Conservation (phyloP, 53 echinoderm and acorn worm species). For the Temnopleurus reevesii region DNA sequence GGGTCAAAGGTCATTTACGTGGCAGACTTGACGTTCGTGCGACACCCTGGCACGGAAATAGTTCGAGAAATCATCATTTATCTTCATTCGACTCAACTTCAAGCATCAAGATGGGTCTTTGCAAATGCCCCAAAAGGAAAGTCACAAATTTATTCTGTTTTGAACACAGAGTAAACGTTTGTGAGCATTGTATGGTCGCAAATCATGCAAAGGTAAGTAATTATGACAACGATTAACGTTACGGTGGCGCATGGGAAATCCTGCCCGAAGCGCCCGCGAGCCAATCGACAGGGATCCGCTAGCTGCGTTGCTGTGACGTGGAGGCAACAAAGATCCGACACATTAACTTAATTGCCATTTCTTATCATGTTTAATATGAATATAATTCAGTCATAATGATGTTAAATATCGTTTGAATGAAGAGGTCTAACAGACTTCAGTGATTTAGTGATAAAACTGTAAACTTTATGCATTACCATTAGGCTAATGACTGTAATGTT, state of each 20-base stretch:
- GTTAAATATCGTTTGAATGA: no score
- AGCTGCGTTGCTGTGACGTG: neutral
- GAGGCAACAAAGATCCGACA: no score
- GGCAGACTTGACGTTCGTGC: conserved; percentile 33
- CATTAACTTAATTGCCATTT: no score
- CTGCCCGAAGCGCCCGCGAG: neutral
- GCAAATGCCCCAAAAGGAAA: conserved; percentile 97
- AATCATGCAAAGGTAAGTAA: conserved; percentile 90
- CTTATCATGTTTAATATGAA: no score
- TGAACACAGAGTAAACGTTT: conserved; percentile 98
- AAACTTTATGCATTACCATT: no score
- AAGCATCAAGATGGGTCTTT: conserved; percentile 78
- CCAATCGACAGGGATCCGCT: neutral
- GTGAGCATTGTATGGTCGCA: conserved; percentile 97
- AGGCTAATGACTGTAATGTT: no score
- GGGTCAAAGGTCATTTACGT: conserved; percentile 52
- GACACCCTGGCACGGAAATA: neutral
- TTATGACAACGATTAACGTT: neutral
- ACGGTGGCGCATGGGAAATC: neutral
- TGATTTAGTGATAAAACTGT: no score
- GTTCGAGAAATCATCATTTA: neutral
- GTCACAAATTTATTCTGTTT: conserved; percentile 98
- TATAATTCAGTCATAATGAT: no score
- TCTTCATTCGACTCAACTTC: neutral
- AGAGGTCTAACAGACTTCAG: no score